Base-by-base conservation (phyloP, 2,888 invertebrate genomes). In the Lochmaea capreae region DNA sequence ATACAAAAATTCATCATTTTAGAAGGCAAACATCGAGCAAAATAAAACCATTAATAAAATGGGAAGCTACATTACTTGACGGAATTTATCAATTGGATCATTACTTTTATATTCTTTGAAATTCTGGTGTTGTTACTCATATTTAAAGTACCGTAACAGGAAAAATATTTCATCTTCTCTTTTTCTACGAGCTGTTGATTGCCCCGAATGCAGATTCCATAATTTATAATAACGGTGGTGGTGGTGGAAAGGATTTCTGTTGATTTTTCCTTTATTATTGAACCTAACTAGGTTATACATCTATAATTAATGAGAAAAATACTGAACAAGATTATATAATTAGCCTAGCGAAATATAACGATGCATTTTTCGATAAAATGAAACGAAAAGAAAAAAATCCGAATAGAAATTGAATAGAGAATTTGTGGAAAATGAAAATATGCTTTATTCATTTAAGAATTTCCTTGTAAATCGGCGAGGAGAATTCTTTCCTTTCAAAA, bases 341-440 rank as follows among this genome's bases (percentile, higher is more conserved):
- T 67, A 67, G 58, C 58, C 22, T 33, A 2, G 52, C 10, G n/a
- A 18, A 66, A 33, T 54, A 54, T 33, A 54, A 65, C 11, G 42
- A 42, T 59, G 59, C 59, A 43, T 59, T 59, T 59, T 26, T 2
- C 49, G 11, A 26, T 62, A 54, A n/a, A 71, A 58, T 63, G 39
- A 61, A 43, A 16, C 12, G 42, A 68, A 61, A 33, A 26, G 9
- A 22, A 58, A 65, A 70, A 74, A 70, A 75, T 78, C 68, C 14
- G 62, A 68, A 62, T 61, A n/a, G 68, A 77, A 80, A 78, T 79
- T 76, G 74, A 79, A 78, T 79, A 73, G 74, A 73, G 75, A 73
- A 43, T 76, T 78, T 79, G 77, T 70, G 76, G 79, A 79, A 81
- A 80, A 82, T 81, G 81, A 81, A 81, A 82, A 80, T 77, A 82